These are phyloP conservation scores for Terrapene triunguis DNA, from an alignment of 2,113 vertebrate species.

Conservation along the genomic window DNA sequence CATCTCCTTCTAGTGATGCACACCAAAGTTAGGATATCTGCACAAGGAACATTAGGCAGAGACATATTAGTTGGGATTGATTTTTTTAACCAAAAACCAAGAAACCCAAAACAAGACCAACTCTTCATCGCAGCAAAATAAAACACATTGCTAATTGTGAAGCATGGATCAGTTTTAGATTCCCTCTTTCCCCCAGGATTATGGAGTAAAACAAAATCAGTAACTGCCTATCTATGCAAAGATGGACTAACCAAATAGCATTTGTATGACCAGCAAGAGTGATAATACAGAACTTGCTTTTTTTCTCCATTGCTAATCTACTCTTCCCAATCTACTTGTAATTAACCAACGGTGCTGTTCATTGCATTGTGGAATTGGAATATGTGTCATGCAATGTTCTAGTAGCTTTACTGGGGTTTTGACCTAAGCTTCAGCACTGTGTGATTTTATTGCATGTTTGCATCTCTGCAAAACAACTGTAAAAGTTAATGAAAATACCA, in stretches of 20 bases:
- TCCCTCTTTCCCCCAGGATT: neutral
- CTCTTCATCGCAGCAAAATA: neutral
- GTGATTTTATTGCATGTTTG: neutral
- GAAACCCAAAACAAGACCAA: neutral
- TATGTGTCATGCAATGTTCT: neutral
- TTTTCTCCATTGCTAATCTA: neutral
- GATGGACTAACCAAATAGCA: neutral
- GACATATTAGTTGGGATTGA: neutral
- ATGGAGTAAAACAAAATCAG: neutral
- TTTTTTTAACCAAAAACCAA: neutral
- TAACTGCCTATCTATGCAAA: neutral
- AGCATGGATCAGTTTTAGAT: neutral
- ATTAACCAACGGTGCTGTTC: neutral
- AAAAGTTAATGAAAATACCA: neutral
- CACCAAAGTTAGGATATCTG: neutral
- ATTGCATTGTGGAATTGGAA: neutral
- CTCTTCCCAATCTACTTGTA: neutral
- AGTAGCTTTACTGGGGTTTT: neutral
- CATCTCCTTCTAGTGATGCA: neutral
- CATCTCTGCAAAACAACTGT: neutral
- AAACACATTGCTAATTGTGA: neutral
- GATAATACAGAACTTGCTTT: neutral
- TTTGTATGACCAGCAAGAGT: conserved; percentile 2
- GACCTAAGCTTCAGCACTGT: neutral
- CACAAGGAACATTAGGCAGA: neutral